Evolutionary conservation across 2,797 vertebrate genomes (phyloP).

Genomic region (Coendou prehensilis): DNA sequence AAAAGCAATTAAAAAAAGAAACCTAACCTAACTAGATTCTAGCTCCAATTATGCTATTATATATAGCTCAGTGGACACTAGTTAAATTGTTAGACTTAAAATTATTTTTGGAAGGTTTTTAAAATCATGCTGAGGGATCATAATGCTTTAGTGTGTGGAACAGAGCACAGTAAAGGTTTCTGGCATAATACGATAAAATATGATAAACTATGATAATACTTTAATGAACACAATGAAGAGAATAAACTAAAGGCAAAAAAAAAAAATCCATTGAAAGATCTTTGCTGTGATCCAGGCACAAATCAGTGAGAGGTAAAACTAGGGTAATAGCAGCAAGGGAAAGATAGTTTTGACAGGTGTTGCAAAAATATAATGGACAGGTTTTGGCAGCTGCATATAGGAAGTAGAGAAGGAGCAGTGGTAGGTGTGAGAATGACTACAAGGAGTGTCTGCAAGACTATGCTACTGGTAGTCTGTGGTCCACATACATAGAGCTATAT

Average conservation of each 20-base stretch:
- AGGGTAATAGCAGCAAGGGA: slow-evolving; percentile 3
- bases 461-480: neutral
- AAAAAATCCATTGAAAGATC: slow-evolving; percentile 50
- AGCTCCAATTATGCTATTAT: slow-evolving; percentile 37
- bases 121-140: slow-evolving; percentile 37
- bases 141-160: slow-evolving; percentile 20
- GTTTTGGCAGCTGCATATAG: slow-evolving; percentile 42
- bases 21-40: slow-evolving; percentile 1
- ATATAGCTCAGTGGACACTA: slow-evolving; percentile 47
- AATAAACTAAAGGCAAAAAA: slow-evolving; percentile 59
- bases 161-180: slow-evolving; percentile 53
- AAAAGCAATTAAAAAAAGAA: neutral
- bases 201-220: slow-evolving; percentile 42
- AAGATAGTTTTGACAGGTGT: slow-evolving; percentile 65
- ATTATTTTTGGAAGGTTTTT: slow-evolving; percentile 56
- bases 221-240: slow-evolving; percentile 60
- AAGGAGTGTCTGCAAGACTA: neutral
- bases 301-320: neutral
- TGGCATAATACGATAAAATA: slow-evolving; percentile 52
- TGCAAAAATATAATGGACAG: slow-evolving; percentile 54
- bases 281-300: slow-evolving; percentile 46
- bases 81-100: slow-evolving; percentile 58
- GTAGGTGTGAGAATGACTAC: neutral
- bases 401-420: neutral
- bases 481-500: neutral